Conservation (phyloP, 2,113 vertebrate species). For the Mola mola region DNA sequence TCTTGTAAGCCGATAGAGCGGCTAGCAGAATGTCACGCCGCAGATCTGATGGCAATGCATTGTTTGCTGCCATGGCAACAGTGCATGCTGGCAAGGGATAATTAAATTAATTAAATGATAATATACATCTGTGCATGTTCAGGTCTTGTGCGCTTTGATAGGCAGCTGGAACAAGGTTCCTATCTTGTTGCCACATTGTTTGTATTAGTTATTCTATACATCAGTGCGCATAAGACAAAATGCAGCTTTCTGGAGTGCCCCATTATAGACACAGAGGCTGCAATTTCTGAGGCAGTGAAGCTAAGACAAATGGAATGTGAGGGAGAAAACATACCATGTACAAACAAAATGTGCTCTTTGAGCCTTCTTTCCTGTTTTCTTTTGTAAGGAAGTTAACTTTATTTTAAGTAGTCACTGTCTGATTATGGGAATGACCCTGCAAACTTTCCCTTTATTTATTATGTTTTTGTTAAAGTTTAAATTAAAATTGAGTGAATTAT, state of each 20-base stretch:
- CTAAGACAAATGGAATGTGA: background rate
- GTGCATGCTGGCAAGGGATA: conserved; percentile 30
- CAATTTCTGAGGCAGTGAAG: background rate
- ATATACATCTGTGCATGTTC: conserved; percentile 56
- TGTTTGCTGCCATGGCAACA: conserved; percentile 55
- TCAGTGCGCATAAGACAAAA: background rate
- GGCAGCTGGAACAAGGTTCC: conserved; percentile 39
- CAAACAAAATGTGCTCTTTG: background rate
- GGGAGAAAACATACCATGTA: background rate
- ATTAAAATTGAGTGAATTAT: too few relatives aligned
- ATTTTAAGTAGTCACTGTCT: too few relatives aligned
- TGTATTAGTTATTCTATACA: background rate
- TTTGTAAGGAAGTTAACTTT: background rate
- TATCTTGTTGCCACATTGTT: background rate
- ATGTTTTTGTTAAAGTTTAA: too few relatives aligned
- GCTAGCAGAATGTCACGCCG: conserved; percentile 47
- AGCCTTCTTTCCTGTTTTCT: background rate
- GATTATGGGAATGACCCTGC: too few relatives aligned
- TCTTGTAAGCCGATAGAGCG: conserved; percentile 39
- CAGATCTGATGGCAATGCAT: conserved; percentile 40
- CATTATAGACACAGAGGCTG: background rate
- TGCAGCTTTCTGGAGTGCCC: background rate
- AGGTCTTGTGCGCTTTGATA: conserved; percentile 51
- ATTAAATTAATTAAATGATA: conserved; percentile 54
- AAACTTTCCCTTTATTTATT: too few relatives aligned